A percentile compares a stretch with the other conserved stretches of the same genome.
Evolutionary conservation across 2,888 invertebrate genomes (phyloP).

Genomic region (Penaeus monodon): DNA sequence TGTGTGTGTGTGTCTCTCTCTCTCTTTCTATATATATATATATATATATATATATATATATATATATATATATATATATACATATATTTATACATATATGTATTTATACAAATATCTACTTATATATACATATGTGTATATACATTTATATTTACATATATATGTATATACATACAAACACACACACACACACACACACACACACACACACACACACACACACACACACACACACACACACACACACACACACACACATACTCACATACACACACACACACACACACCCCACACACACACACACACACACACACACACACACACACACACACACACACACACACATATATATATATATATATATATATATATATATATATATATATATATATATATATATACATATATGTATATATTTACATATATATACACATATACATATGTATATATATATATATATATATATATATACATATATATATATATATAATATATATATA

Average conservation of each 20-base stretch:
- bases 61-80: background rate
- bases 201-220: no score
- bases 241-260: no score
- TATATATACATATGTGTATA: background rate
- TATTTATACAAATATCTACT: background rate
- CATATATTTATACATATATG: constrained; percentile 13
- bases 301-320: background rate
- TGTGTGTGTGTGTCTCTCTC: constrained; percentile 1
- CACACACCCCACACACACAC: background rate
- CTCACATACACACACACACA: background rate
- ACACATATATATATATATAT: constrained; percentile 21
- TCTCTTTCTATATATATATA: background rate
- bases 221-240: no score
- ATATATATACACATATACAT: background rate
- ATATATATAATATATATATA: no score
- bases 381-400: constrained; percentile 23
- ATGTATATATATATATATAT: no score
- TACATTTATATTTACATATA: no score
- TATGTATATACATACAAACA: no score
- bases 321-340: background rate
- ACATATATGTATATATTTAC: constrained; percentile 2
- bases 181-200: no score
- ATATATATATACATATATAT: no score
- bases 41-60: constrained; percentile 22
- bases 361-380: constrained; percentile 17